phyloP scores from a whole-genome alignment of 2,888 invertebrate genomes.

The Phengaris alcon region DNA sequence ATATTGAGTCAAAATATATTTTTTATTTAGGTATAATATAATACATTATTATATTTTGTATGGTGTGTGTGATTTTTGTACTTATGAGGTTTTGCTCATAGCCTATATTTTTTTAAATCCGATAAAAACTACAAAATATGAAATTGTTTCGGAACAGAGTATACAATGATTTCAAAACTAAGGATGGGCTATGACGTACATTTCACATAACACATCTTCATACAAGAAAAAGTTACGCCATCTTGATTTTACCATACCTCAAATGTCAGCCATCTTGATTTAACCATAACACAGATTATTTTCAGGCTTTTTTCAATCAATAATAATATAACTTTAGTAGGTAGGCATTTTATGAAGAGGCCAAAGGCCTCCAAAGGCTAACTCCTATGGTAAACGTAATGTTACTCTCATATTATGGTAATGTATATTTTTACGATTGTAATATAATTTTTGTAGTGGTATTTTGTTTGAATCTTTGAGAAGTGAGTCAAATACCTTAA shows the following conservation, averaged over 20 bases:
- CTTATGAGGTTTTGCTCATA: conserved; percentile 62
- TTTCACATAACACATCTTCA: no score
- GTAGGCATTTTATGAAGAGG: not conserved
- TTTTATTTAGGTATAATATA: not conserved
- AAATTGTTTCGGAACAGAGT: no score
- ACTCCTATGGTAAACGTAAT: not conserved
- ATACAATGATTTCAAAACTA: no score
- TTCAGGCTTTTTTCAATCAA: conserved; percentile 13
- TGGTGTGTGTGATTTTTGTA: conserved; percentile 61
- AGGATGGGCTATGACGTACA: no score
- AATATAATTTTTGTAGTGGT: conserved; percentile 4
- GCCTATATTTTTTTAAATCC: not conserved
- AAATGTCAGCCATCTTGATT: no score
- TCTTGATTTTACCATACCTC: no score
- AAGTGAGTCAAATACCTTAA: conserved; percentile 44
- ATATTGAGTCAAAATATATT: not conserved
- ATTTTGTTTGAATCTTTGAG: conserved; percentile 6
- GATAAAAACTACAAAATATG: not conserved
- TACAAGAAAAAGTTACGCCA: no score
- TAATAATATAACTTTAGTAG: not conserved
- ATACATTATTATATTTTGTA: not conserved
- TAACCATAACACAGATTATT: not conserved
- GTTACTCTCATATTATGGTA: not conserved
- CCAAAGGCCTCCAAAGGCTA: no score
- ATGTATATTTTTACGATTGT: not conserved